A percentile compares a stretch with the other conserved stretches of the same genome.
phyloP scores from a whole-genome alignment of 2,888 invertebrate genomes.

The Drosophila testacea region DNA sequence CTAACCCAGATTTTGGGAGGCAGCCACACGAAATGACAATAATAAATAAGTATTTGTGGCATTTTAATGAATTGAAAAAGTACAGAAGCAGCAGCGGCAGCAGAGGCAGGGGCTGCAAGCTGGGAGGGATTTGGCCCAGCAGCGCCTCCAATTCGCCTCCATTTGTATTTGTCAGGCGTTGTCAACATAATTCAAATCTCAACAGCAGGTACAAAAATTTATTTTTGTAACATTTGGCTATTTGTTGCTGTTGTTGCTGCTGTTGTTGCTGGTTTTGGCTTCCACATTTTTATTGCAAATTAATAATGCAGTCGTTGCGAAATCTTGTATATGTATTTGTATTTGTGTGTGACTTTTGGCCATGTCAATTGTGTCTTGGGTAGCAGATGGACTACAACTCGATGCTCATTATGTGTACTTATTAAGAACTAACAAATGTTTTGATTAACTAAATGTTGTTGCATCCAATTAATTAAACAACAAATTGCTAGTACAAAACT shows the following conservation, averaged over 20 bases:
- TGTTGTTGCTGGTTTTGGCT: slow-evolving; percentile 46
- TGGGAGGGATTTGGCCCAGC: slow-evolving; percentile 44
- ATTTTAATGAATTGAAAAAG: slow-evolving; percentile 71
- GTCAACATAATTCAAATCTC: slow-evolving; percentile 76
- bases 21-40: slow-evolving; percentile 60
- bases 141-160: slow-evolving; percentile 74
- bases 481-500: slow-evolving; percentile 65
- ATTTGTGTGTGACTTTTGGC: slow-evolving; percentile 33
- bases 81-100: slow-evolving; percentile 35
- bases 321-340: background rate
- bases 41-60: slow-evolving; percentile 78
- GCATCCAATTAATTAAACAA: slow-evolving; percentile 71
- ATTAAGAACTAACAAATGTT: slow-evolving; percentile 70
- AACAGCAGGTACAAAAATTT: slow-evolving; percentile 67
- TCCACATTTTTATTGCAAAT: slow-evolving; percentile 79
- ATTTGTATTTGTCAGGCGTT: slow-evolving; percentile 80
- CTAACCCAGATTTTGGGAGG: slow-evolving; percentile 60
- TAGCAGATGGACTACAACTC: slow-evolving; percentile 63
- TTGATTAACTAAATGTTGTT: slow-evolving; percentile 74
- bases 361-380: slow-evolving; percentile 70
- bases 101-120: background rate
- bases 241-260: slow-evolving; percentile 6
- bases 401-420: slow-evolving; percentile 49
- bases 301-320: slow-evolving; percentile 69
- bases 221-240: slow-evolving; percentile 54